Base-by-base conservation (phyloP, 1,140 invertebrate species). In the Agraylea sexmaculata region DNA sequence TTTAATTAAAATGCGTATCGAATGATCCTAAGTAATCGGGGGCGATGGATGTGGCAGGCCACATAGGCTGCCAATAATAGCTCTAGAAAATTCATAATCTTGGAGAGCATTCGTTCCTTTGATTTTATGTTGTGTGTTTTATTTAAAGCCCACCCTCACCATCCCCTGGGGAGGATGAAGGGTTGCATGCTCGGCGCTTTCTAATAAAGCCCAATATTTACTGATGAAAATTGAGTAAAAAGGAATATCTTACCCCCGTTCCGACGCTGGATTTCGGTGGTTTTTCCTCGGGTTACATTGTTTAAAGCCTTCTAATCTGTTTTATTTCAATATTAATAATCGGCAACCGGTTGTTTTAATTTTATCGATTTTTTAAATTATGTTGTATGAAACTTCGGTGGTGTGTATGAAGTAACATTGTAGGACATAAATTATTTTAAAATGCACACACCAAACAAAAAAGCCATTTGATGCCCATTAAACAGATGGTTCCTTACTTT, bases 121-220 rank as follows among this genome's bases (percentile, higher is more conserved):
- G 47, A 49, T 49, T 49, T 49, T 49, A 37, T 32, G 39, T 35
- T 39, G 38, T 37, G 46, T 44, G 42, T 40, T 49, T 39, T 45
- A 45, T 49, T 44, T 38, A 40, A 30, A 43, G 17, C n/a, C 21
- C 40, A 46, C 47, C 45, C 47, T 46, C 46, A 40, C 43, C 36
- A 34, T 29, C 37, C 31, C 22, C 16, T 18, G 41, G 38, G 36
- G 37, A 34, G 30, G 20, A 25, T 16, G 21, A 36, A 12, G 31
- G 22, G 18, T 42, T 33, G 31, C 36, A 42, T 42, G 38, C 44
- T 37, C 23, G 7, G n/a, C 38, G 34, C 40, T 37, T 34, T 50
- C 44, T 50, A 50, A 50, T 50, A 50, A 50, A 50, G 45, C 41
- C 47, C 35, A 50, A 50, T 50, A 50, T 50, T 50, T 50, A 46